Base-by-base conservation (phyloP, 2,113 vertebrate species). In the Lepisosteus osseus region DNA sequence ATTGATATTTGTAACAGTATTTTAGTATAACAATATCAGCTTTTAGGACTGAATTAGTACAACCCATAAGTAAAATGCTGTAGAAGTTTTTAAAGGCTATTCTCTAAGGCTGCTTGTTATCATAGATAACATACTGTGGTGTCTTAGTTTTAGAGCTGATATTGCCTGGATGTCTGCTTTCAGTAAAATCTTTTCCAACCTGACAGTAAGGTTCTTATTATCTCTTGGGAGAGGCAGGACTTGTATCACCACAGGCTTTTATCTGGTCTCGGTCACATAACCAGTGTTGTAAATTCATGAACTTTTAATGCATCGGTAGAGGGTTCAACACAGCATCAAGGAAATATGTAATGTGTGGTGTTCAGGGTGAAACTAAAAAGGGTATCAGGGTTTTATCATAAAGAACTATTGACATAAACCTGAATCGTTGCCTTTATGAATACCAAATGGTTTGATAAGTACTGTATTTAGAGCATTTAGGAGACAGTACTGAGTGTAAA, bases 201-300 rank as follows among this genome's bases (percentile, higher is more conserved):
- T 57, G 29, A 13, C 7, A 57, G 54, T 59, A n/a, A 69, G 67
- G 55, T 69, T 29, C 67, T 56, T 29, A 69, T 56, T 59, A 69
- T 57, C 67, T 69, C 67, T 55, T 12, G 41, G 67, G 67, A 55
- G 67, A 69, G 42, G 13, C 67, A 8, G 67, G 54, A 40, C 54
- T 44, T 59, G 55, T 69, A 69, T 57, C 55, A 43, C 67, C 67
- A 43, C 17, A 69, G 55, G 67, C 67, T 69, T 69, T 69, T 69
- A 57, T 54, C 55, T 56, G 54, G 67, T 56, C 67, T 59, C 54
- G 55, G 67, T 43, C 55, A 43, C 55, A 40, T 69, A 69, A 59
- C 67, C 51, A 15, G 17, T 54, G 54, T 59, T 69, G 67, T 69
- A 69, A 69, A 57, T 56, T 59, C 67, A 69, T 13, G 54, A 69